Evolutionary conservation across 2,113 vertebrate genomes (phyloP).

Genomic region (Dicaeum eximium): DNA sequence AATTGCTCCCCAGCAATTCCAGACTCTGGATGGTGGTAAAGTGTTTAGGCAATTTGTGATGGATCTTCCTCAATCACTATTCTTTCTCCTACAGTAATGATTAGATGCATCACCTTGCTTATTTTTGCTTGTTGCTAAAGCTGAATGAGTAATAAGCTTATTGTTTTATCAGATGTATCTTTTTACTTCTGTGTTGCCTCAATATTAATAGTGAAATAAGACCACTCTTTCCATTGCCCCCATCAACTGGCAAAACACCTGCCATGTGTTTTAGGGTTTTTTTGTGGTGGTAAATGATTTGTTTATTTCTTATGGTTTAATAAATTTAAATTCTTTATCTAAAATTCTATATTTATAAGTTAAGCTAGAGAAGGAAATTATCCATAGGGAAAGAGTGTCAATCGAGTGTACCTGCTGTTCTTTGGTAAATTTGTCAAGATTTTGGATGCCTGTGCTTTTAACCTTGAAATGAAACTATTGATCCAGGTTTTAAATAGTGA

Average conservation of each 20-base stretch:
- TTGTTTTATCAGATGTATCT: not conserved
- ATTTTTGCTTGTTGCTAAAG: not conserved
- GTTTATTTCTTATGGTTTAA: too few relatives aligned
- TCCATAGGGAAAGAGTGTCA: not conserved
- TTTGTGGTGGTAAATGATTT: not conserved
- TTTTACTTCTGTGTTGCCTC: not conserved
- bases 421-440: not conserved
- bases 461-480: not conserved
- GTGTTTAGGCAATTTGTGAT: not conserved
- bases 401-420: not conserved
- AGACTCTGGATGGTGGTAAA: not conserved
- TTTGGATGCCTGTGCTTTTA: not conserved
- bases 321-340: too few relatives aligned
- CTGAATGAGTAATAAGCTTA: not conserved
- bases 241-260: not conserved
- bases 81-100: not conserved
- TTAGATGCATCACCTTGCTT: not conserved
- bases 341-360: not conserved
- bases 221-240: accelerated
- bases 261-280: accelerated
- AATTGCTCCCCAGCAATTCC: not conserved
- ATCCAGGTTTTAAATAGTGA: not conserved
- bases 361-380: not conserved
- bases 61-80: not conserved
- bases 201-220: not conserved